These are phyloP conservation scores for Chironomus striatipennis DNA, from an alignment of 1,140 invertebrate genomes.

Conservation along the genomic window DNA sequence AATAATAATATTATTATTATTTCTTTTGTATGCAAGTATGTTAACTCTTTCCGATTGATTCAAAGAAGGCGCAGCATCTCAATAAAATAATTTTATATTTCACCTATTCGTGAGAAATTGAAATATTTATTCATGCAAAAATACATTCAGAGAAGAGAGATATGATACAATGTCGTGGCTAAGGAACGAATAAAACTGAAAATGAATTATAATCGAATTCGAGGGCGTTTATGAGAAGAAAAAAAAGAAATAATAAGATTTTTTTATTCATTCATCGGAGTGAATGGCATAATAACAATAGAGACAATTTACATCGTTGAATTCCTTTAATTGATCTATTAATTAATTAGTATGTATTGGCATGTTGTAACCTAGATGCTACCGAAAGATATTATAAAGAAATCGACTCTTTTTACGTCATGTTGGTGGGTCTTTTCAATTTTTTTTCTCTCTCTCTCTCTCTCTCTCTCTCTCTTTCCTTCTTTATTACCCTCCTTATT, in stretches of 20 bases:
- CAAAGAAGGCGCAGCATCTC: neutral
- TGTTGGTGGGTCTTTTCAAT: neutral
- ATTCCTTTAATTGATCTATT: constrained; percentile 4
- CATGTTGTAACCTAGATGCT: constrained; percentile 6
- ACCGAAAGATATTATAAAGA: neutral
- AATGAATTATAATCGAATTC: neutral
- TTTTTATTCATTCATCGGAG: neutral
- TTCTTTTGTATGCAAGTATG: too few species aligned
- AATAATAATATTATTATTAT: too few species aligned
- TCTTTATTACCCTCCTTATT: too few species aligned
- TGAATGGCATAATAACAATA: neutral
- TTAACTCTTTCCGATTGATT: too few species aligned
- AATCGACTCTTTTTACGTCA: constrained; percentile 1
- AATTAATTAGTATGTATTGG: neutral
- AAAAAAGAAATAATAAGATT: neutral
- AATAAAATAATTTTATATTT: neutral
- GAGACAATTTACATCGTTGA: neutral
- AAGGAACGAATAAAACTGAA: neutral
- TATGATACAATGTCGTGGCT: constrained; percentile 1
- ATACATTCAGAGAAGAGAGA: neutral
- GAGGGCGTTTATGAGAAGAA: neutral
- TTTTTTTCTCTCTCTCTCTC: neutral
- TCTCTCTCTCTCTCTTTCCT: neutral
- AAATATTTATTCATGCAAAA: constrained; percentile 15
- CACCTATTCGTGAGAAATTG: constrained; percentile 12